Base-by-base conservation (phyloP, 2,888 invertebrate species). In the Thera obeliscata region DNA sequence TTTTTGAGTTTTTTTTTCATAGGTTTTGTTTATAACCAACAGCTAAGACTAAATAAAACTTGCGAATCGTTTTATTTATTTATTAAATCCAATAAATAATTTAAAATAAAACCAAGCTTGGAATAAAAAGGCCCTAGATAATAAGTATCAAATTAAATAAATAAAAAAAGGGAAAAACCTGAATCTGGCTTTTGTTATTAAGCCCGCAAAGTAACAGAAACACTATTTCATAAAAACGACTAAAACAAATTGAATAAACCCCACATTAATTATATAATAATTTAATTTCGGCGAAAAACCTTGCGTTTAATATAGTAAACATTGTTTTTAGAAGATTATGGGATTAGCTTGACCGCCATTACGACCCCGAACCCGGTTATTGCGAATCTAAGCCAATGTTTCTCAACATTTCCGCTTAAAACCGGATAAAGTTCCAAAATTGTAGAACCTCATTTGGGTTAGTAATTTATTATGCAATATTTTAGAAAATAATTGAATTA, bases 211-310 rank as follows among this genome's bases (percentile, higher is more conserved):
- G 60, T 22, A 63, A 49, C 41, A 38, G 38, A 48, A 43, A 4
- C 62, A 66, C 66, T 63, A 66, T 69, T 69, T 62, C 35, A 65
- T 60, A 60, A 43, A 55, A 64, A 58, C 22, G 49, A 61, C 64
- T 57, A n/a, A n/a, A 64, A 63, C 56, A 69, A 70, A 67, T 62
- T 65, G 56, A 60, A 57, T 58, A 3, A 64, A 57, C 12, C 57
- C 55, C 56, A 56, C 73, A 73, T 75, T 73, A 75, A 73, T 75
- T 73, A 70, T 72, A 67, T 67, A 69, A 69, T 74, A 75, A 75
- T 75, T 71, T 72, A 75, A 75, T 75, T 75, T 68, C 35, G 61
- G n/a, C 57, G 61, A 65, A 72, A 73, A 75, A 65, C 62, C 66
- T 63, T 35, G 58, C 56, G 57, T 71, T 72, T 73, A 74, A 74